Evolutionary conservation across 2,113 vertebrate genomes (phyloP).

Genomic region (Poecilia latipinna): DNA sequence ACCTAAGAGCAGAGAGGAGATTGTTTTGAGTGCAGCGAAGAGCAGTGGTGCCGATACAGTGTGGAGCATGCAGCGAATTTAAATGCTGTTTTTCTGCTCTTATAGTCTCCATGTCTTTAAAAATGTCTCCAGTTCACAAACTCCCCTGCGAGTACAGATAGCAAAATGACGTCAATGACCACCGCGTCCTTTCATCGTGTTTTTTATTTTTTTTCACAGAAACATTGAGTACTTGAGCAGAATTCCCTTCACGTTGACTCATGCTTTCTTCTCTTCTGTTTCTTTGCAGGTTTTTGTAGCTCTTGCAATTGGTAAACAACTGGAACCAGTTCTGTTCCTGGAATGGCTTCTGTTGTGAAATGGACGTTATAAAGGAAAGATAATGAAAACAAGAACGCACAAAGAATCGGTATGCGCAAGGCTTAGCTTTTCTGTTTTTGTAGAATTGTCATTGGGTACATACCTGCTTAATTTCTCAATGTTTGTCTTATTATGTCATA

Average conservation of each 20-base stretch:
- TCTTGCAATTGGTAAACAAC: constrained; percentile 51
- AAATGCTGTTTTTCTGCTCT: constrained; percentile 46
- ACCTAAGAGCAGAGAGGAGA: constrained; percentile 34
- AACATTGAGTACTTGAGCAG: constrained; percentile 18
- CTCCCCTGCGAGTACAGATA: background rate
- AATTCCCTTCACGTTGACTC: constrained; percentile 25
- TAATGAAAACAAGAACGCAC: constrained; percentile 85
- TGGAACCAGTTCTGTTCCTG: constrained; percentile 62
- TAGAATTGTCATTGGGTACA: constrained; percentile 11
- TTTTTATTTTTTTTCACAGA: background rate
- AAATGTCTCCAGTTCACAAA: constrained; percentile 37
- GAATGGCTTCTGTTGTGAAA: constrained; percentile 72
- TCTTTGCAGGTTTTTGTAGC: constrained; percentile 65
- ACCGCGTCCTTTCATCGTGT: background rate
- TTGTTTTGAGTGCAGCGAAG: constrained; percentile 34
- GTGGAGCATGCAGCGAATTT: constrained; percentile 59
- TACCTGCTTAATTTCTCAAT: constrained; percentile 29
- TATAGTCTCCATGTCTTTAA: constrained; percentile 43
- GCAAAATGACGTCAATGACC: background rate
- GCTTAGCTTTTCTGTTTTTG: constrained; percentile 13
- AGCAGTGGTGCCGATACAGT: constrained; percentile 42
- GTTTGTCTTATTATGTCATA: constrained; percentile 11
- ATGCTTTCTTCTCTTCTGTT: constrained; percentile 56
- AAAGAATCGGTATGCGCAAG: constrained; percentile 82
- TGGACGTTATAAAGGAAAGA: constrained; percentile 73